phyloP scores from a whole-genome alignment of 2,113 vertebrate species.

The Pedetes capensis region DNA sequence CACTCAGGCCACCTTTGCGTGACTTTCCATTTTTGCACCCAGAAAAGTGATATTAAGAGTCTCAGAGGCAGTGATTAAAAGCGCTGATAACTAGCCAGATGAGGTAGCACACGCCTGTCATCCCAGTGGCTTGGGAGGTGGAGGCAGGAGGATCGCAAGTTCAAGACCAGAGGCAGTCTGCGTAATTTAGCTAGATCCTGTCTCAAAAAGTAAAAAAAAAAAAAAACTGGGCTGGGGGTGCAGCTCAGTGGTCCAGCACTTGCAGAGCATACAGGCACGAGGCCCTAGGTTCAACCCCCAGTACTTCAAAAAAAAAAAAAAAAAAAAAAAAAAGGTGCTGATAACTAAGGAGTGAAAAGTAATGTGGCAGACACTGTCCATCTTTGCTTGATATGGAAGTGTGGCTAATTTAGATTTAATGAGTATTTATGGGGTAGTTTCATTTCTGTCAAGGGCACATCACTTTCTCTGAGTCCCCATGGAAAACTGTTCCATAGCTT shows the following conservation, averaged over 20 bases:
- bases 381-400: accelerated
- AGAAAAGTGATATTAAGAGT: accelerated
- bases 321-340: too few species aligned
- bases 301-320: too few species aligned
- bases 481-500: neutral
- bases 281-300: too few species aligned
- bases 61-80: accelerated
- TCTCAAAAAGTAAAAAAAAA: too few species aligned
- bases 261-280: too few species aligned
- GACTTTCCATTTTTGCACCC: accelerated
- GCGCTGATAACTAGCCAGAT: neutral
- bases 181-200: too few species aligned
- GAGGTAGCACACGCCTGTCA: too few species aligned
- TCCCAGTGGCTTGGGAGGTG: too few species aligned
- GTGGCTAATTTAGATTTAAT: neutral
- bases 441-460: neutral
- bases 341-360: accelerated
- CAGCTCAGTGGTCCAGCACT: too few species aligned
- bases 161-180: too few species aligned
- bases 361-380: accelerated
- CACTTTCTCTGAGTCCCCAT: accelerated
- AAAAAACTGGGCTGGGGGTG: too few species aligned
- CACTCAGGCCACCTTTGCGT: accelerated
- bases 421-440: neutral
- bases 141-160: too few species aligned